Base-by-base conservation (phyloP, 2,888 invertebrate species). In the Lottia gigantea region DNA sequence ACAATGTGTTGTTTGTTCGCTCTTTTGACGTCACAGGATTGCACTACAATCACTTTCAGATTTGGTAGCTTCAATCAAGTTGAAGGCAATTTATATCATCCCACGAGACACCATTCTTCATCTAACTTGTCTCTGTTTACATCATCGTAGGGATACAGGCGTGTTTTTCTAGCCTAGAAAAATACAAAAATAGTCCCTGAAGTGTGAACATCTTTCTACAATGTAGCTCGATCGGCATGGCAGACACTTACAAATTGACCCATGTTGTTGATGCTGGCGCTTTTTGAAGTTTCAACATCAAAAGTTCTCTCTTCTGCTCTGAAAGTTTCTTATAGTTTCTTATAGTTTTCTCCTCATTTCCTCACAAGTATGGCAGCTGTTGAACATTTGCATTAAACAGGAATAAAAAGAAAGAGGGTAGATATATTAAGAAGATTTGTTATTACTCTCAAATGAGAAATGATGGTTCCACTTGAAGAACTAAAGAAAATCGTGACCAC, bases 151-250 rank as follows among this genome's bases (percentile, higher is more conserved):
- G 55, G 55, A 55, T 55, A 23, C 55, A 23, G 19, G 55, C 19
- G 19, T 55, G 55, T 55, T 55, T 55, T 55, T 19, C 19, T 23
- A 55, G 55, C 19, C 55, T 55, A 55, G 23, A 19, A 55, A 55
- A 55, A 55, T 23, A 55, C 19, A 55, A 55, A 55, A 55, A 55
- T 55, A 55, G 55, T 55, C 55, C 55, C 55, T 23, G 14, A 55
- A 55, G 55, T 55, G 55, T 55, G 55, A 55, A 55, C 55, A 55
- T 55, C 55, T 55, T 55, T 19, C 55, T 55, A 55, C 55, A 55
- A 55, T 55, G 55, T 55, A 55, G 55, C 55, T 55, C 8, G 19
- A 55, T 19, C 3, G 55, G 19, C 55, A 55, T 3, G 8, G 55
- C 23, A 55, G 23, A 19, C 55, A 55, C 23, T 23, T 23, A 11